Conservation (phyloP, 37 sponge, comb jelly and placozoan species). For the Cliona cf. orientalis region DNA sequence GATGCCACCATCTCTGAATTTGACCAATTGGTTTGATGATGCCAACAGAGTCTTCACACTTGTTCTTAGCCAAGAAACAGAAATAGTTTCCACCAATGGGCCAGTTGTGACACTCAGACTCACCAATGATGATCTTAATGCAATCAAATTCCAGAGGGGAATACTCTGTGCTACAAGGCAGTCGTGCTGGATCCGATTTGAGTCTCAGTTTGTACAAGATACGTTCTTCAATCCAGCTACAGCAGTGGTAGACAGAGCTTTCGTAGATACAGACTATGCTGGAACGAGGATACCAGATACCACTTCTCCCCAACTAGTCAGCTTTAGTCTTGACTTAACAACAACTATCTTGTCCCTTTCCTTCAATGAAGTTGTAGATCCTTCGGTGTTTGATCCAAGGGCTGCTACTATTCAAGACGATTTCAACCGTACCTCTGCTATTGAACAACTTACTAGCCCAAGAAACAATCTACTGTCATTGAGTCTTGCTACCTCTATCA, state of each 20-base stretch:
- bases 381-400: constrained; percentile 20
- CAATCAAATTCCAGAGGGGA: constrained; percentile 43
- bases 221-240: constrained; percentile 55
- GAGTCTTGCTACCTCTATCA: constrained; percentile 26
- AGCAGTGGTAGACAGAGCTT: constrained; percentile 49
- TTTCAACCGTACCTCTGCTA: constrained; percentile 19
- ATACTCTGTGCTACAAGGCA: constrained; percentile 39
- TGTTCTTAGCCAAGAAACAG: constrained; percentile 43
- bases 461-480: constrained; percentile 1
- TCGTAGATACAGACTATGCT: constrained; percentile 20
- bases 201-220: constrained; percentile 65
- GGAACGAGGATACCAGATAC: constrained; percentile 19
- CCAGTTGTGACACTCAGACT: constrained; percentile 73
- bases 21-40: constrained; percentile 69
- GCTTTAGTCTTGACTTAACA: constrained; percentile 73
- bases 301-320: constrained; percentile 65
- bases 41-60: constrained; percentile 24
- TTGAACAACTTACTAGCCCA: constrained; percentile 51
- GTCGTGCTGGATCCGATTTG: constrained; percentile 74
- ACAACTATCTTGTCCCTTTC: constrained; percentile 51
- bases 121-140: constrained; percentile 58
- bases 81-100: constrained; percentile 43
- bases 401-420: constrained; percentile 52
- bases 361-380: constrained; percentile 82
- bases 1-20: constrained; percentile 36